These are phyloP conservation scores for Platorchestia sp. DNA, from an alignment of 1,140 invertebrate species.

Conservation along the genomic window DNA sequence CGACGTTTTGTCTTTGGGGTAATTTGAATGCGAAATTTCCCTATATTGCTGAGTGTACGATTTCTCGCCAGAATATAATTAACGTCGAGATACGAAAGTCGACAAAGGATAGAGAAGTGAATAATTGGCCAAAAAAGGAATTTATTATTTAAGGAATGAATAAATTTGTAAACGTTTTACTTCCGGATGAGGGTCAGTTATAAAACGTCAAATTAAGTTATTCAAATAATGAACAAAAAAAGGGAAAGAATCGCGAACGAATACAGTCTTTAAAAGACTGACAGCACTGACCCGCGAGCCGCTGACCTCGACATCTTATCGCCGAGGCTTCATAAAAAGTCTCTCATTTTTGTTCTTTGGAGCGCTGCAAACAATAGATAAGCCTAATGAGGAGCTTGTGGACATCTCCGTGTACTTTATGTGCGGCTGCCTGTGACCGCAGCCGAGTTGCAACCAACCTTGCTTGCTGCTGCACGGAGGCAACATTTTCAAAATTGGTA, in stretches of 20 bases:
- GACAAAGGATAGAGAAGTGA: too few species aligned
- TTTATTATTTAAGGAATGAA: too few species aligned
- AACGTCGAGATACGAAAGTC: too few species aligned
- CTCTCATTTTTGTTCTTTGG: neutral
- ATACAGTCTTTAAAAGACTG: neutral
- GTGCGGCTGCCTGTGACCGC: neutral
- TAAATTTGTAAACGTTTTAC: neutral
- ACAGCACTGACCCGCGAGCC: neutral
- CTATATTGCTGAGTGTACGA: too few species aligned
- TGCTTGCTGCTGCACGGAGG: neutral
- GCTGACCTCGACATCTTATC: neutral
- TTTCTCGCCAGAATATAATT: too few species aligned
- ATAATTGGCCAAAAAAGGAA: too few species aligned
- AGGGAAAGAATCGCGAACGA: neutral
- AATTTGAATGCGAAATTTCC: too few species aligned
- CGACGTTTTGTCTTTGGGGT: too few species aligned
- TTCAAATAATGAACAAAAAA: neutral
- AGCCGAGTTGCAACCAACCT: neutral
- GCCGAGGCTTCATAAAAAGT: neutral
- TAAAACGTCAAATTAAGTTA: neutral
- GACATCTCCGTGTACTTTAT: neutral
- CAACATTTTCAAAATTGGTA: neutral
- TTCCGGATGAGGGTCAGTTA: neutral
- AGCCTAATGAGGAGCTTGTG: constrained; percentile 6
- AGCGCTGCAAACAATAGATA: constrained; percentile 7